Evolutionary conservation across 2,888 invertebrate genomes (phyloP).

Genomic region (Drosophila pseudotalamancana): DNA sequence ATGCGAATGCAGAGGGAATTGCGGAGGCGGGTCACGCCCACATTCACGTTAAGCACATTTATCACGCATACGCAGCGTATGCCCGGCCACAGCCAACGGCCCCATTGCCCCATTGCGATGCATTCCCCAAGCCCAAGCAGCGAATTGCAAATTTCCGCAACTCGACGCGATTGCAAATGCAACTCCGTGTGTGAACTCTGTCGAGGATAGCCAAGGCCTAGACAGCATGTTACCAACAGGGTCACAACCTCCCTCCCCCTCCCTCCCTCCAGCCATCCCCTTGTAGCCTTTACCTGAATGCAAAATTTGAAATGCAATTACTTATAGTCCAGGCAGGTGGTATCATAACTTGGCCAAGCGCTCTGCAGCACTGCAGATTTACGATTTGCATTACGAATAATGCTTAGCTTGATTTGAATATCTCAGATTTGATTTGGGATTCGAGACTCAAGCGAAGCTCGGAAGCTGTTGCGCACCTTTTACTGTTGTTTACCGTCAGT

Average conservation of each 20-base stretch:
- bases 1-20: constrained; percentile 8
- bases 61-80: constrained; percentile 74
- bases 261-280: neutral
- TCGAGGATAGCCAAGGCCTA: constrained; percentile 42
- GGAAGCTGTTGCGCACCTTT: neutral
- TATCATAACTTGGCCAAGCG: constrained; percentile 28
- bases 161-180: constrained; percentile 56
- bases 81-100: constrained; percentile 41
- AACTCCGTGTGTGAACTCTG: constrained; percentile 17
- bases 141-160: constrained; percentile 75
- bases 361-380: constrained; percentile 16
- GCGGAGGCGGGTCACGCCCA: constrained; percentile 45
- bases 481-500: neutral
- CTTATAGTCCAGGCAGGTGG: constrained; percentile 46
- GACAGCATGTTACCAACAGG: constrained; percentile 20
- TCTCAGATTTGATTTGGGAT: neutral
- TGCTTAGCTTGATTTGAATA: neutral
- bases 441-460: neutral
- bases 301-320: constrained; percentile 63
- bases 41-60: constrained; percentile 62
- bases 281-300: constrained; percentile 37
- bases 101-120: constrained; percentile 22
- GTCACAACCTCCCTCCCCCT: rapidly evolving
- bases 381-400: constrained; percentile 6
- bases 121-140: constrained; percentile 42